phyloP scores from a whole-genome alignment of 2,888 invertebrate genomes.

The Biston stratarius region DNA sequence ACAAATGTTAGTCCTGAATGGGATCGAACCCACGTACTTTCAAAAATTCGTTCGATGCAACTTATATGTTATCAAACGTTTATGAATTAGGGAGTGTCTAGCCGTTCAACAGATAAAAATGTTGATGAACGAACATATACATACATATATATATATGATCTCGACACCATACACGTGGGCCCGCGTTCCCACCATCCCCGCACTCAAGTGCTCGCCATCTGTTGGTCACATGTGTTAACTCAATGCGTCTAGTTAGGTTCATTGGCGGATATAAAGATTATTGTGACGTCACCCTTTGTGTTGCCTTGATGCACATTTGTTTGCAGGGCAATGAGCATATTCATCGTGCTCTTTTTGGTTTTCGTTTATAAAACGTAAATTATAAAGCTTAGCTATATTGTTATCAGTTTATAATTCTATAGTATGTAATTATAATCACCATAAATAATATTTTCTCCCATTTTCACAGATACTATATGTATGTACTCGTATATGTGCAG shows the following conservation, averaged over 20 bases:
- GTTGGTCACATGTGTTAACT: conserved; percentile 68
- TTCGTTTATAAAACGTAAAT: not conserved
- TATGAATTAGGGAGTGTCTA: not conserved
- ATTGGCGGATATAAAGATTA: conserved; percentile 44
- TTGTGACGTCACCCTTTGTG: conserved; percentile 47
- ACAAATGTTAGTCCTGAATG: too few species aligned
- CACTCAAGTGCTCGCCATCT: conserved; percentile 77
- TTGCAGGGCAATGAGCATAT: conserved; percentile 21
- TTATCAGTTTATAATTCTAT: too few species aligned
- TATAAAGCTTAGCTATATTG: too few species aligned
- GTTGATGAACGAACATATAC: conserved; percentile 30
- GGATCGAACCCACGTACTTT: too few species aligned
- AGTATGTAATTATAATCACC: too few species aligned
- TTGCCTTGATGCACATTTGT: conserved; percentile 46
- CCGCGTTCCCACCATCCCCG: conserved; percentile 71
- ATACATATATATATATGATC: conserved; percentile 15
- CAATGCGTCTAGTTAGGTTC: conserved; percentile 46
- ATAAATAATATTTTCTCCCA: too few species aligned
- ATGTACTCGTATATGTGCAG: too few species aligned
- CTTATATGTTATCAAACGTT: not conserved
- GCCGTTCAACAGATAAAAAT: conserved; percentile 8
- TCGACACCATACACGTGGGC: conserved; percentile 41
- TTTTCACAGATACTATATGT: too few species aligned
- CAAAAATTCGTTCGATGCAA: too few species aligned
- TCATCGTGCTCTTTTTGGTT: not conserved